Conservation (phyloP, 2,888 invertebrate species). For the Diarsia dahlii region DNA sequence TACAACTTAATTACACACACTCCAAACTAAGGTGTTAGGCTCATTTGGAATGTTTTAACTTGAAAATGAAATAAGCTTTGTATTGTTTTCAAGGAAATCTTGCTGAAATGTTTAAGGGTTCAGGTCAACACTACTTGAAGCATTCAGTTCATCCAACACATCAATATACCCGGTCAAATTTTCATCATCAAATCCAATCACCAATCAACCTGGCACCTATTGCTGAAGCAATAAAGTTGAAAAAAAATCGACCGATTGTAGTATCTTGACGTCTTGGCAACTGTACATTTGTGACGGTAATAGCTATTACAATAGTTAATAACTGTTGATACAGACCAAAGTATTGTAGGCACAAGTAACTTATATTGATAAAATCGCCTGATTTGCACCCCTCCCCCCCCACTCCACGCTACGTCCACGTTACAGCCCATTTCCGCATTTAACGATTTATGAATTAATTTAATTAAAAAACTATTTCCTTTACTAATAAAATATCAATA, state of each 20-base stretch:
- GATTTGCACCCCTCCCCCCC: too few relatives aligned
- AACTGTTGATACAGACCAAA: too few relatives aligned
- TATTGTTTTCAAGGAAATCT: not conserved
- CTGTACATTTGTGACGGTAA: not conserved
- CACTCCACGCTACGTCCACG: not conserved
- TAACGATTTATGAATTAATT: slow-evolving; percentile 8
- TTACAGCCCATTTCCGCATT: not conserved
- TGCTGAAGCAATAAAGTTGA: too few relatives aligned
- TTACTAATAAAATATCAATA: slow-evolving; percentile 1
- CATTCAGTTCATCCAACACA: not conserved
- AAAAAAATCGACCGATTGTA: too few relatives aligned
- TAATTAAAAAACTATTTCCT: slow-evolving; percentile 17
- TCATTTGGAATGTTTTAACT: slow-evolving; percentile 3
- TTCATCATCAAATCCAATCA: too few relatives aligned
- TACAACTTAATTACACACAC: slow-evolving; percentile 23
- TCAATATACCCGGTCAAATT: too few relatives aligned
- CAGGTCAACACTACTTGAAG: not conserved
- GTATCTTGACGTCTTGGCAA: too few relatives aligned
- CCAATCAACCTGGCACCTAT: too few relatives aligned
- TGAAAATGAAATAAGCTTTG: too few relatives aligned
- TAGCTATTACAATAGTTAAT: not conserved
- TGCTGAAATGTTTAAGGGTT: not conserved
- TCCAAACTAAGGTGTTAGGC: slow-evolving; percentile 22
- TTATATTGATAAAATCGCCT: not conserved
- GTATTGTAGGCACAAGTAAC: not conserved